Evolutionary conservation across 92 coral and sea anemone species (phyloP), one percentile per base, ranked within the genome.

Genomic region (Phymanthus crucifer): DNA sequence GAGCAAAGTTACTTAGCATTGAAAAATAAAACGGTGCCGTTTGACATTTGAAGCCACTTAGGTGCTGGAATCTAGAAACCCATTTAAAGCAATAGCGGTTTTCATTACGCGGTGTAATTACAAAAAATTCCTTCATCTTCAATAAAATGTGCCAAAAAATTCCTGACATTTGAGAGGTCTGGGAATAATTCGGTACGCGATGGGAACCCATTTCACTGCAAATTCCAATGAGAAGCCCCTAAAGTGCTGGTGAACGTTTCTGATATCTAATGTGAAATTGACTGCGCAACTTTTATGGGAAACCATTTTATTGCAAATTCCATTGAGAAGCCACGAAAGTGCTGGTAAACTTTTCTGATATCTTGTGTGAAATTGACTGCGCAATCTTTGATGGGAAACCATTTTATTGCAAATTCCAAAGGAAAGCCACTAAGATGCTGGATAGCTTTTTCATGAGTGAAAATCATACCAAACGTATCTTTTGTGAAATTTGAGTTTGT

Each of bases 31-130:
- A 61, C 68, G 68, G 68, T 17, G 14, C 34, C 68, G 26, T 61
- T 61, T 61, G 36, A 61, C 29, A 61, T 61, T 61, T 27, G 68
- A 61, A 61, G 68, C 68, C 68, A 61, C 68, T 61, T 61, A 61
- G 3, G n/a, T n/a, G n/a, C n/a, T n/a, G n/a, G n/a, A n/a, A n/a
- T n/a, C n/a, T n/a, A n/a, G n/a, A 61, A 61, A 61, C 36, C 68
- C 68, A 54, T 54, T 54, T 54, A 54, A 54, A 54, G 10, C 11
- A 54, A 54, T 54, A 54, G n/a, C 64, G 27, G 24, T 54, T 24
- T 24, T 54, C 11, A 4, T 54, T 54, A 54, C 64, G 21, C 6
- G 24, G 24, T 11, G 64, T 54, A 21, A 54, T 61, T 61, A 61
- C 68, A 16, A 5, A 29, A 61, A 61, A 61, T 27, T 27, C 68